Evolutionary conservation across 2,888 invertebrate species (phyloP).

Genomic region (Palloptera scutellata): DNA sequence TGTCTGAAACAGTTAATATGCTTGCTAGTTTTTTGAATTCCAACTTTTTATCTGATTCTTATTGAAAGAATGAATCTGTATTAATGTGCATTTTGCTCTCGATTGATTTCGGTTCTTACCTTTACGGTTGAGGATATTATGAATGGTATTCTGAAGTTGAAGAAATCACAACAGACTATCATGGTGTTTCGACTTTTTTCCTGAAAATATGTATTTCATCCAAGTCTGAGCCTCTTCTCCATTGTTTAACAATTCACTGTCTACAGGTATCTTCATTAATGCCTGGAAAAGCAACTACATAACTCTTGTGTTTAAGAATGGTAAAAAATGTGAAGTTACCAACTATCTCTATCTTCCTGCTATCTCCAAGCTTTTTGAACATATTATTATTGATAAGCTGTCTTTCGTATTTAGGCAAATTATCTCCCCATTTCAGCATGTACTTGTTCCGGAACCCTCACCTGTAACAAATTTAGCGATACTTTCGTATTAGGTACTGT

Average conservation of each 20-base stretch:
- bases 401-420: neutral
- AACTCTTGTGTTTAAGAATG: constrained; percentile 15
- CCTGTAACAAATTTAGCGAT: no score
- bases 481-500: neutral
- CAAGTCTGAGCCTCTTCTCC: neutral
- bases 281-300: constrained; percentile 11
- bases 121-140: no score
- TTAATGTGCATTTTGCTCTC: no score
- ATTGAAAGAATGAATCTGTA: no score
- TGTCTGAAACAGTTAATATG: no score
- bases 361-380: constrained; percentile 12
- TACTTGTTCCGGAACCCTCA: neutral
- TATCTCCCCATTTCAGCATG: constrained; percentile 12
- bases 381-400: constrained; percentile 4
- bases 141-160: no score
- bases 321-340: constrained; percentile 11
- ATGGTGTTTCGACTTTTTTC: constrained; percentile 20
- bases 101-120: no score
- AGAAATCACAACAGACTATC: no score
- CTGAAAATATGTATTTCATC: neutral
- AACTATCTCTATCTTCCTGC: neutral
- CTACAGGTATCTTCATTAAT: constrained; percentile 10
- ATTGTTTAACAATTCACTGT: constrained; percentile 15
- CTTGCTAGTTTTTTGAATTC: no score
- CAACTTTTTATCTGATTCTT: no score